These are phyloP conservation scores for Sylvicola cinctus DNA, from an alignment of 2,888 invertebrate genomes.

Conservation along the genomic window DNA sequence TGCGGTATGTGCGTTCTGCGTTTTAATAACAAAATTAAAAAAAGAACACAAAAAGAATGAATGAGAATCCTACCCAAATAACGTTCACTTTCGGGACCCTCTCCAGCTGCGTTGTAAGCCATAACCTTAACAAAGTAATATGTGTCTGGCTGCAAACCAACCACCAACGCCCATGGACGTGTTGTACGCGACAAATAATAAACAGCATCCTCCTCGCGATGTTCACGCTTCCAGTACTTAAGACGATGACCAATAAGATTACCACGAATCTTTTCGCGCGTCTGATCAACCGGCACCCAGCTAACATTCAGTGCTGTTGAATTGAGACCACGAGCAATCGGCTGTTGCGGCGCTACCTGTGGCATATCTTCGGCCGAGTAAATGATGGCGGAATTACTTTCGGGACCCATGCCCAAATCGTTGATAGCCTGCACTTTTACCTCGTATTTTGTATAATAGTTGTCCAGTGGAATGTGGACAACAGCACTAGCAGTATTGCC, in stretches of 20 bases:
- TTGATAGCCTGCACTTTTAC: slow-evolving; percentile 73
- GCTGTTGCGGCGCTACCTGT: slow-evolving; percentile 68
- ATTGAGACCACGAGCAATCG: slow-evolving; percentile 61
- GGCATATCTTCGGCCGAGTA: slow-evolving; percentile 88
- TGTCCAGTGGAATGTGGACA: slow-evolving; percentile 47
- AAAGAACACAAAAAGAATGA: too few relatives aligned
- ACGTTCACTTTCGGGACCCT: slow-evolving; percentile 86
- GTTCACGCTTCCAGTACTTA: slow-evolving; percentile 72
- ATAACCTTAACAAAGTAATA: slow-evolving; percentile 88
- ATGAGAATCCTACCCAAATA: slow-evolving; percentile 40
- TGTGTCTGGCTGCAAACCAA: slow-evolving; percentile 80
- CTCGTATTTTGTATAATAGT: slow-evolving; percentile 65
- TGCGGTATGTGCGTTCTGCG: slow-evolving; percentile 62
- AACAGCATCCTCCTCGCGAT: slow-evolving; percentile 55
- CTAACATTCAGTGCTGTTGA: slow-evolving; percentile 83
- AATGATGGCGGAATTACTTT: slow-evolving; percentile 50
- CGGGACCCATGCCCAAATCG: slow-evolving; percentile 61
- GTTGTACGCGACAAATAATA: slow-evolving; percentile 72
- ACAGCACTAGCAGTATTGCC: slow-evolving; percentile 65
- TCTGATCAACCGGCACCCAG: slow-evolving; percentile 74
- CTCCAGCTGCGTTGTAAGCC: slow-evolving; percentile 91
- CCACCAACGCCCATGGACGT: slow-evolving; percentile 71
- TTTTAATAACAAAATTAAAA: slow-evolving; percentile 4
- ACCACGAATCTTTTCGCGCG: slow-evolving; percentile 66
- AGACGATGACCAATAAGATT: slow-evolving; percentile 83